Conservation (phyloP, 2,113 vertebrate species). For the Tupaia chinensis region DNA sequence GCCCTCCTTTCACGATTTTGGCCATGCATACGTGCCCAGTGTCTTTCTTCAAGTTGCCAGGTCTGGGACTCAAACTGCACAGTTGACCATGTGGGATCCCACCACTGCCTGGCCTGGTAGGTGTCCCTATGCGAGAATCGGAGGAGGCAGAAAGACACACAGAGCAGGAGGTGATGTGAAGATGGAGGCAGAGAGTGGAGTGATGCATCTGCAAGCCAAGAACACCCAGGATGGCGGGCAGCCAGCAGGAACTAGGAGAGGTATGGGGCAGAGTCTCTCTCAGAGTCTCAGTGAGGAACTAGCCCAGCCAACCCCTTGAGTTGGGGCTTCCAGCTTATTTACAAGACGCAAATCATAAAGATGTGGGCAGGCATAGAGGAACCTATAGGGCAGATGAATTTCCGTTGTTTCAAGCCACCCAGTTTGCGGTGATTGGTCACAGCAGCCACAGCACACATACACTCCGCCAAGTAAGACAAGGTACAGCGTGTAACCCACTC, state of each 20-base stretch:
- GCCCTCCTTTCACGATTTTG: too few relatives aligned
- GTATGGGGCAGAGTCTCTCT: accelerated
- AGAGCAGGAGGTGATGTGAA: background rate
- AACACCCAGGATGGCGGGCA: too few relatives aligned
- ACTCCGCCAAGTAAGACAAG: accelerated
- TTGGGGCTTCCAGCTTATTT: background rate
- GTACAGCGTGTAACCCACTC: background rate
- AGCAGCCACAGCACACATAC: background rate
- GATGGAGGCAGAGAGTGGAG: background rate
- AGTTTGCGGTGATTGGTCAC: background rate
- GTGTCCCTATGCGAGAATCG: background rate
- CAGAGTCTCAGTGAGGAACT: background rate
- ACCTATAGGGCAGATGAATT: background rate
- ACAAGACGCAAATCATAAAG: background rate
- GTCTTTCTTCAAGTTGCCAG: too few relatives aligned
- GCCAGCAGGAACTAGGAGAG: background rate
- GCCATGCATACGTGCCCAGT: too few relatives aligned
- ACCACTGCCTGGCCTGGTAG: background rate
- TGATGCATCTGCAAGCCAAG: background rate
- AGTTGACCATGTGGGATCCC: too few relatives aligned
- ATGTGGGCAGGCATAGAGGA: background rate
- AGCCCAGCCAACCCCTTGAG: background rate
- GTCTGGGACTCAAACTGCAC: too few relatives aligned
- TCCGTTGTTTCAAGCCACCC: background rate
- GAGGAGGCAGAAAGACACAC: background rate